These are phyloP conservation scores for Pandemis corylana DNA, from an alignment of 2,888 invertebrate genomes.

Conservation along the genomic window DNA sequence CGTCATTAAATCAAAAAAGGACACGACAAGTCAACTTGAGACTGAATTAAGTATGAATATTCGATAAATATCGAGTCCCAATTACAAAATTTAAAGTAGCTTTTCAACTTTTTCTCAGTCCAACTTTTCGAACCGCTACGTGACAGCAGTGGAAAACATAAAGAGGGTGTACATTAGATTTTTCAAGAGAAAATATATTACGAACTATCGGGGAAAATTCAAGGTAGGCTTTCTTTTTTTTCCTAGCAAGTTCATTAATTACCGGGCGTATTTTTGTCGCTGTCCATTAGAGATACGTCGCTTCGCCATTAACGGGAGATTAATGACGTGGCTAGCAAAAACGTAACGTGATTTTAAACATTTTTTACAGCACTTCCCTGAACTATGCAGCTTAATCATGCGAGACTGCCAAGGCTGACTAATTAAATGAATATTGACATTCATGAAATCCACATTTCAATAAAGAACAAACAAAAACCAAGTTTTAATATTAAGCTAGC, in stretches of 20 bases:
- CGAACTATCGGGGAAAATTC: slow-evolving; percentile 41
- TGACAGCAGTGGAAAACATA: not conserved
- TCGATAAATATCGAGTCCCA: not conserved
- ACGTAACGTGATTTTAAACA: slow-evolving; percentile 56
- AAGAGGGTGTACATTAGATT: not conserved
- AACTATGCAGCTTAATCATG: slow-evolving; percentile 29
- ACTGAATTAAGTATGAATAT: not conserved
- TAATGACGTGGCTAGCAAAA: slow-evolving; percentile 64
- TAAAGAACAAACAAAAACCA: not conserved
- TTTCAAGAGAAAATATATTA: slow-evolving; percentile 18
- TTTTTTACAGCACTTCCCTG: slow-evolving; percentile 39
- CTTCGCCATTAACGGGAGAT: slow-evolving; percentile 68
- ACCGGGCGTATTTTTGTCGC: slow-evolving; percentile 73
- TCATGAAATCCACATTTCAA: not conserved
- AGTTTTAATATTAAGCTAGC: not conserved
- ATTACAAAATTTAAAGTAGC: not conserved
- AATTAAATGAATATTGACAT: slow-evolving; percentile 8
- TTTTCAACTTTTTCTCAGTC: not conserved
- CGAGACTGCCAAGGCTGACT: not conserved
- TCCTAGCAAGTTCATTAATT: slow-evolving; percentile 70
- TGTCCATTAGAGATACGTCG: slow-evolving; percentile 78
- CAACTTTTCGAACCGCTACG: slow-evolving; percentile 8
- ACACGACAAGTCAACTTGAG: not conserved
- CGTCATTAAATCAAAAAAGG: too few relatives aligned
- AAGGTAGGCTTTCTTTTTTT: slow-evolving; percentile 48